These are phyloP conservation scores for Crypturellus undulatus DNA, from an alignment of 2,113 vertebrate species.

Conservation along the genomic window DNA sequence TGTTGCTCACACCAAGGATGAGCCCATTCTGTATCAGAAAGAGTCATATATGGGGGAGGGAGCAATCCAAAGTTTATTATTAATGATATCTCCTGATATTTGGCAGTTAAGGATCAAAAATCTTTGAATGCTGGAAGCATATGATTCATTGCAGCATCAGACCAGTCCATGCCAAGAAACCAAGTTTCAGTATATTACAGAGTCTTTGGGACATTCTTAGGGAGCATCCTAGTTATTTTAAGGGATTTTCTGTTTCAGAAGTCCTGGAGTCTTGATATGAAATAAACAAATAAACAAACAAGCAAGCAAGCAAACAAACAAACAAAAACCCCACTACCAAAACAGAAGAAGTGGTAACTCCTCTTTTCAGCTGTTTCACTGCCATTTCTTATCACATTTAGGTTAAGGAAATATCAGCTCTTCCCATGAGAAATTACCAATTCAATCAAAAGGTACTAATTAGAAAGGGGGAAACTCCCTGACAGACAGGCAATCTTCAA, in stretches of 20 bases:
- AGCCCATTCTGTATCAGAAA: not conserved
- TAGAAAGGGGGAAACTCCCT: not conserved
- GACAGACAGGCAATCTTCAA: accelerated
- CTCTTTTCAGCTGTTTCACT: accelerated
- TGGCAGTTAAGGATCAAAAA: not conserved
- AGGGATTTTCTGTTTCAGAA: not conserved
- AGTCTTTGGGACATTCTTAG: not conserved
- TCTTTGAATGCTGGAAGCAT: not conserved
- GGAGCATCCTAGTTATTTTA: not conserved
- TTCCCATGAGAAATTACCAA: not conserved
- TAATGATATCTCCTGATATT: not conserved
- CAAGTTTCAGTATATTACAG: not conserved
- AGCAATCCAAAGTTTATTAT: not conserved
- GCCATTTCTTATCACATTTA: not conserved
- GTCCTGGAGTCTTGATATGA: not conserved
- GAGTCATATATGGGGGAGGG: not conserved
- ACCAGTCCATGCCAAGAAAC: not conserved
- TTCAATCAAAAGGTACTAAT: not conserved
- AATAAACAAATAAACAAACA: not conserved
- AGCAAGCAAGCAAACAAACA: no score
- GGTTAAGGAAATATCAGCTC: not conserved
- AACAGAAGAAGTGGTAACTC: not conserved
- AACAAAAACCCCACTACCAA: no score
- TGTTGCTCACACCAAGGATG: not conserved
- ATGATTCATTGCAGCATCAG: not conserved